These are phyloP conservation scores for Temnothorax curvispinosus DNA, from an alignment of 1,140 invertebrate genomes.

Conservation along the genomic window DNA sequence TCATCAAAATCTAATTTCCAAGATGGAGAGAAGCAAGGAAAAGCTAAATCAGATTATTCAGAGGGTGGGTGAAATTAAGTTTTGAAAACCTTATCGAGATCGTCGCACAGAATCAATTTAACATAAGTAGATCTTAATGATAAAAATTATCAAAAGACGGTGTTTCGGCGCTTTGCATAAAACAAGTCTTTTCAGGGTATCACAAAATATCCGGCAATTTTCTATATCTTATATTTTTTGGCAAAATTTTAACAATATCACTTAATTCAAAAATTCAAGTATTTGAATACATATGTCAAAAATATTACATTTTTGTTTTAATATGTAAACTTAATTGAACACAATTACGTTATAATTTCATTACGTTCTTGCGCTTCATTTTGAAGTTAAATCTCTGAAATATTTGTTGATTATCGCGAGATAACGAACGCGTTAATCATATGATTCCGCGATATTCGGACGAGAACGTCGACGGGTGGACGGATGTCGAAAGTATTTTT, in stretches of 20 bases:
- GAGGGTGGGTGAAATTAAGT: not conserved
- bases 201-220: not conserved
- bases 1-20: constrained; percentile 32
- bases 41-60: constrained; percentile 28
- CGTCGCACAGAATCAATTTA: not conserved
- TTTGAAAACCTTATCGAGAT: constrained; percentile 6
- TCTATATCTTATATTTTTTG: not conserved
- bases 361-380: not conserved
- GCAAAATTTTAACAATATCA: not conserved
- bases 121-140: not conserved
- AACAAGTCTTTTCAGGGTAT: not conserved
- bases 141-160: not conserved
- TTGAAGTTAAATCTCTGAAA: not conserved
- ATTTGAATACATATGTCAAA: not conserved
- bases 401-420: not conserved
- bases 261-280: not conserved
- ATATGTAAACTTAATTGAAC: not conserved
- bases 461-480: too few relatives aligned
- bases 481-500: not conserved
- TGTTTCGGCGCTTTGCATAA: not conserved
- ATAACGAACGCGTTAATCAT: not conserved
- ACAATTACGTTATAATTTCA: not conserved
- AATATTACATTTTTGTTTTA: not conserved
- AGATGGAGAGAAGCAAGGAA: not conserved
- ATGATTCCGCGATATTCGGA: not conserved